These are phyloP conservation scores for Apoda limacodes DNA, from an alignment of 2,888 invertebrate species.

Conservation along the genomic window DNA sequence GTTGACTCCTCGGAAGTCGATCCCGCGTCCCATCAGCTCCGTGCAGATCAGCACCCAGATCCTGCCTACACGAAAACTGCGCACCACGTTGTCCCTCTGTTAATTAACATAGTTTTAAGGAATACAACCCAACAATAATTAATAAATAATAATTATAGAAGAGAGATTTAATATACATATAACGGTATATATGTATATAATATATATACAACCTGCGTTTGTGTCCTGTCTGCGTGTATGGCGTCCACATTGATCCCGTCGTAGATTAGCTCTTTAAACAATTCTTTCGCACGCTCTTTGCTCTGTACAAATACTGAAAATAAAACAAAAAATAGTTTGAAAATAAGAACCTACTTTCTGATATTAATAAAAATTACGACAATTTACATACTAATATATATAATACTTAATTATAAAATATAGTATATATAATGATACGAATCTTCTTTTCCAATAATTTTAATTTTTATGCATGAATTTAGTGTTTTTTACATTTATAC, in stretches of 20 bases:
- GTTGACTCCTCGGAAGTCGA: constrained; percentile 97
- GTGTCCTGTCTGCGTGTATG: constrained; percentile 92
- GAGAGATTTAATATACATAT: no score
- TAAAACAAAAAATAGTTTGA: background rate
- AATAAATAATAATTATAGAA: no score
- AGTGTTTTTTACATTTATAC: no score
- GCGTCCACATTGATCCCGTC: constrained; percentile 94
- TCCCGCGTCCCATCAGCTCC: constrained; percentile 95
- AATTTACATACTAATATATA: no score
- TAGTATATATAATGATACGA: no score
- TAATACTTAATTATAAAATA: no score
- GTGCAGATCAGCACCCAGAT: constrained; percentile 98
- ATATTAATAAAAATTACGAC: background rate
- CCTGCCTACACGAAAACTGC: constrained; percentile 90
- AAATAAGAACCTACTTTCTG: background rate
- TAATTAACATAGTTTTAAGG: constrained; percentile 22
- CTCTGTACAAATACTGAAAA: constrained; percentile 74
- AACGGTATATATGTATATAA: no score
- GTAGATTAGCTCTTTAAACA: constrained; percentile 90
- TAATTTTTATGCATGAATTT: no score
- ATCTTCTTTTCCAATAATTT: no score
- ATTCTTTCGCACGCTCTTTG: constrained; percentile 92
- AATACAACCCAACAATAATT: no score
- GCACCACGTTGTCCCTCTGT: constrained; percentile 92
- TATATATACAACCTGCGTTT: constrained; percentile 87